Evolutionary conservation across 2,113 vertebrate species (phyloP).

Genomic region (Ginglymostoma cirratum): DNA sequence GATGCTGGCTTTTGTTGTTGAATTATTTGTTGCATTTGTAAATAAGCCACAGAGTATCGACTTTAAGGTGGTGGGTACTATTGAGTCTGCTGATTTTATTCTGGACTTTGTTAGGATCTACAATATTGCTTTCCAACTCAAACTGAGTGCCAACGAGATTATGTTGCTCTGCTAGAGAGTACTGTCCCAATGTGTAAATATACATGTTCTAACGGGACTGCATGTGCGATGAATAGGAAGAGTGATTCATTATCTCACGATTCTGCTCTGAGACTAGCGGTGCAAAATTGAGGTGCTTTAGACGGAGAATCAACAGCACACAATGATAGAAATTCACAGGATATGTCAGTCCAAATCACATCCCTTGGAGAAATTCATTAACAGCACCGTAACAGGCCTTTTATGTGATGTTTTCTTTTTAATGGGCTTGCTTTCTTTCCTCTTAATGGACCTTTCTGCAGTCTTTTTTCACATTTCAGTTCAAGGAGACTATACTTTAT

Average conservation of each 20-base stretch:
- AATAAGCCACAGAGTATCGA: neutral
- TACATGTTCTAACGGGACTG: neutral
- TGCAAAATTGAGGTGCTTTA: neutral
- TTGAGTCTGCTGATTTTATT: neutral
- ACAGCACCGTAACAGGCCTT: neutral
- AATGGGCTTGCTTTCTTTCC: neutral
- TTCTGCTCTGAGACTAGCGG: neutral
- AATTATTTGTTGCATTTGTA: neutral
- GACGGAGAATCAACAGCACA: neutral
- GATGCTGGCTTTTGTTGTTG: neutral
- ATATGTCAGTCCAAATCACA: neutral
- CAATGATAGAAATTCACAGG: neutral
- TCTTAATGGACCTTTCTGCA: neutral
- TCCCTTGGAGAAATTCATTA: neutral
- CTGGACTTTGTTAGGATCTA: neutral
- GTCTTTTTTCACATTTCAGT: neutral
- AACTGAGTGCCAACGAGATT: constrained; percentile 5
- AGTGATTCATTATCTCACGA: neutral
- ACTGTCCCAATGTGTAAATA: neutral
- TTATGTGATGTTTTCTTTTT: neutral
- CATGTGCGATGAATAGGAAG: neutral
- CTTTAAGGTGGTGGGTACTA: neutral
- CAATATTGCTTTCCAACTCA: neutral
- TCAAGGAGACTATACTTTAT: neutral
- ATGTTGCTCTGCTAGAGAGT: neutral